Conservation (phyloP, 2,797 vertebrate genomes). For the Parauchenoglanis ngamensis region DNA sequence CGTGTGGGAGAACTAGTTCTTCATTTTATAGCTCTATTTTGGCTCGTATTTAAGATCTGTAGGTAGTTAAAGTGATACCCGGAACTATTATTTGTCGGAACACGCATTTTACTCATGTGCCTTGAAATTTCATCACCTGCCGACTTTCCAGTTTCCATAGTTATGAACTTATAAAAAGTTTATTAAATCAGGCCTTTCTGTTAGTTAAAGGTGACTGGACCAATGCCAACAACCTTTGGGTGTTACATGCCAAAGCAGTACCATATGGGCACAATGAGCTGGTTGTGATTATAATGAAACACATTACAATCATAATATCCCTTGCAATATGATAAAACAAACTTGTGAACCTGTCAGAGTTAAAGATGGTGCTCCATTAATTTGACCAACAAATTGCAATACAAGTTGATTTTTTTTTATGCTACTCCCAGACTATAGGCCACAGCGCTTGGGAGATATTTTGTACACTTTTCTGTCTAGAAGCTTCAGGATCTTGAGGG, state of each 20-base stretch:
- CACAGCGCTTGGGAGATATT: not conserved
- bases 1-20: constrained; percentile 53
- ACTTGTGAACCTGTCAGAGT: not conserved
- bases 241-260: constrained; percentile 7
- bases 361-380: not conserved
- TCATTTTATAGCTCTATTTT: constrained; percentile 46
- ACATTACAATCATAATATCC: not conserved
- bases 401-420: not conserved
- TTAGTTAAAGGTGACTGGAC: constrained; percentile 8
- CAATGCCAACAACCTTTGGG: not conserved
- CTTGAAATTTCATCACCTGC: not conserved
- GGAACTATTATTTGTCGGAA: not conserved
- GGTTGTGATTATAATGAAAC: not conserved
- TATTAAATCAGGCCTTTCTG: not conserved
- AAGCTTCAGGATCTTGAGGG: not conserved
- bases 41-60: constrained; percentile 20
- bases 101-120: not conserved
- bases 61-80: constrained; percentile 4
- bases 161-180: constrained; percentile 25
- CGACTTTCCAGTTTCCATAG: not conserved
- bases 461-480: not conserved
- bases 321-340: not conserved
- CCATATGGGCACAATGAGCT: not conserved
- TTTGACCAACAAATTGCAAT: not conserved
- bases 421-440: not conserved